Base-by-base conservation (phyloP, 2,113 vertebrate genomes). In the Passer montanus region DNA sequence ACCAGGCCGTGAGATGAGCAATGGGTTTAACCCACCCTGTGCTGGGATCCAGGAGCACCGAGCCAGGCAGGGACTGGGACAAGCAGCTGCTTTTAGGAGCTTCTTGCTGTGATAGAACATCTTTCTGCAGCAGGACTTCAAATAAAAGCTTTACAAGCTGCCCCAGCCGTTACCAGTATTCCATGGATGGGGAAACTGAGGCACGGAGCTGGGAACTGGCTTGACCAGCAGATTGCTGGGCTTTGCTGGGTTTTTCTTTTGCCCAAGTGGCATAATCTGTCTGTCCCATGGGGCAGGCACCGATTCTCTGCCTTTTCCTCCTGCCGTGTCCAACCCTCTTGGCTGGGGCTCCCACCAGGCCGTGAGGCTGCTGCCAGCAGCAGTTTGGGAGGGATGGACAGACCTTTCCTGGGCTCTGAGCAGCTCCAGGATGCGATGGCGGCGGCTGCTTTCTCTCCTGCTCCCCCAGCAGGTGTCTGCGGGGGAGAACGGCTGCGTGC, bases 1-100 rank as follows among this genome's bases (percentile, higher is more conserved):
- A 2, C 7, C 1, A 18, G 75, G 47, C 49, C 2, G 7, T 1
- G 31, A 22, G 28, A 5, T 0, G 17, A 15, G 1, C 8, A 0
- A 0, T 13, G 70, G 31, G 5, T 21, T 17, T 49, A n/a, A 43
- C 26, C 52, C 35, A 4, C 1, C 35, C 44, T 5, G 10, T 20
- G 49, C 2, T 49, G 83, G 60, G 24, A n/a, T 5, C 24, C 30
- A 28, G 41, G n/a, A 30, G 6, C 55, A 52, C 46, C 0, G 2
- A n/a, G 69, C 59, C 28, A 12, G 64, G 24, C n/a, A 13, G 35
- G 44, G 33, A 16, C 6, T 0, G 2, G 35, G 81, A 35, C 35
- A 19, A 17, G 28, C 16, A 19, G 67, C 67, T 74, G 92, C 33
- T 37, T 74, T 62, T 6, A n/a, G 75, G 59, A 55, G 31, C 75